Percentiles rank a stretch among this genome's conserved stretches.
phyloP scores from a whole-genome alignment of 2,113 vertebrate species.

The Indri indri region DNA sequence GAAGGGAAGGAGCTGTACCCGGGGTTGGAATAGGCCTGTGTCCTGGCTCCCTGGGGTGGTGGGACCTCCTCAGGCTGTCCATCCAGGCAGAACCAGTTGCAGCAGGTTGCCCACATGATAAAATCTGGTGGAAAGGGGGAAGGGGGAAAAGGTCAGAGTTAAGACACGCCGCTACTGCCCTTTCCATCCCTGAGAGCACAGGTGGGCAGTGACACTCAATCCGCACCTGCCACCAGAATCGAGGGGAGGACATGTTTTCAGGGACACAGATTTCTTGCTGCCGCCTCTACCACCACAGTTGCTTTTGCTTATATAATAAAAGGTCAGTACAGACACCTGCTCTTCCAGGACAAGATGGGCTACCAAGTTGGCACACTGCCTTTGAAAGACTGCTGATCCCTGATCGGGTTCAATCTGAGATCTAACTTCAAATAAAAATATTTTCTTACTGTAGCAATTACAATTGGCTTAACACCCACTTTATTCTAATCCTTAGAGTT shows the following conservation, averaged over 20 bases:
- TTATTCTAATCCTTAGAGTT: background rate
- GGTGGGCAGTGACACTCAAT: background rate
- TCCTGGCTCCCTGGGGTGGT: slow-evolving; percentile 59
- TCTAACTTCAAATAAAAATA: slow-evolving; percentile 16
- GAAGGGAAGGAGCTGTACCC: slow-evolving; percentile 91
- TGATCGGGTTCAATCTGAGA: background rate
- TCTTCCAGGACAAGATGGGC: background rate
- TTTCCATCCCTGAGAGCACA: background rate
- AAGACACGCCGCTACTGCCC: background rate
- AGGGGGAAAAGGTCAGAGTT: background rate
- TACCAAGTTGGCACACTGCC: background rate
- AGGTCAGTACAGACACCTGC: background rate
- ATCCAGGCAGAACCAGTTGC: slow-evolving; percentile 95
- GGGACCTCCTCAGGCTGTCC: slow-evolving; percentile 83
- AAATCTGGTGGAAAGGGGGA: slow-evolving; percentile 66
- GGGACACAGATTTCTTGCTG: background rate
- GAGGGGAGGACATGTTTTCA: background rate
- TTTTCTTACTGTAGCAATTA: slow-evolving; percentile 14
- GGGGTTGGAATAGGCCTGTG: slow-evolving; percentile 91
- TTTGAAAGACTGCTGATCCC: background rate
- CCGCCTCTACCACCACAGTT: background rate
- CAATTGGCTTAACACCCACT: background rate
- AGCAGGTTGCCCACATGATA: slow-evolving; percentile 95
- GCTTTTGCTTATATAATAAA: background rate
- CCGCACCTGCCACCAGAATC: background rate